Conservation (phyloP, 2,797 vertebrate species). For the Hydrolagus colliei region DNA sequence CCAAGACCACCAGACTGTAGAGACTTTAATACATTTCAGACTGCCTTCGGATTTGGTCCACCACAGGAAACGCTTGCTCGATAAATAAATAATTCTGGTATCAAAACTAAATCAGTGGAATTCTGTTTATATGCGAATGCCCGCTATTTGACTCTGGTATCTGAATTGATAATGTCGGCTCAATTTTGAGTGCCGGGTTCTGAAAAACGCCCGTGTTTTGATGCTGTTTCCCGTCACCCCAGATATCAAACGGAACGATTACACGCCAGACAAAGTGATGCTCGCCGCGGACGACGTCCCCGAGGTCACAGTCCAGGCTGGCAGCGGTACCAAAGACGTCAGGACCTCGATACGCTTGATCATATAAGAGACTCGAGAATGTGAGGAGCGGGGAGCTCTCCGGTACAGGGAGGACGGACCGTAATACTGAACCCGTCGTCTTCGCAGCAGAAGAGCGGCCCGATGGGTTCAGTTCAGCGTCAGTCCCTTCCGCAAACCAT, state of each 20-base stretch:
- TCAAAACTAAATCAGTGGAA: too few relatives aligned
- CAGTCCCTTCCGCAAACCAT: not conserved
- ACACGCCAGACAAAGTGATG: conserved; percentile 88
- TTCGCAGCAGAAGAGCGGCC: conserved; percentile 22
- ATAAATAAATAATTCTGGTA: too few relatives aligned
- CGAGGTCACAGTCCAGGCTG: conserved; percentile 64
- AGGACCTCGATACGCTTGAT: conserved; percentile 77
- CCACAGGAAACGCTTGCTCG: too few relatives aligned
- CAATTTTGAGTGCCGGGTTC: too few relatives aligned
- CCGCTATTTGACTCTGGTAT: too few relatives aligned
- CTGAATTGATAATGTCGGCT: too few relatives aligned
- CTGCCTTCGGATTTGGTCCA: too few relatives aligned
- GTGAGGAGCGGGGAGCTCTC: conserved; percentile 42
- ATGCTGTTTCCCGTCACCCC: not conserved
- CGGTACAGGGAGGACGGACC: conserved; percentile 39
- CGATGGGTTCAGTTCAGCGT: not conserved
- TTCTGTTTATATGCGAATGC: too few relatives aligned
- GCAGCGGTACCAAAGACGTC: conserved; percentile 74
- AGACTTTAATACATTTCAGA: too few relatives aligned
- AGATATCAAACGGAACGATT: conserved; percentile 95
- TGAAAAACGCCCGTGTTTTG: too few relatives aligned
- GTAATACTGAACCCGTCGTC: conserved; percentile 34
- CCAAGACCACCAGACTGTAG: too few relatives aligned
- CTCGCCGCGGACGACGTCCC: conserved; percentile 80
- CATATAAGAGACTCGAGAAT: conserved; percentile 58